phyloP scores from a whole-genome alignment of 1,140 invertebrate genomes.

The Papilio polyxenes region DNA sequence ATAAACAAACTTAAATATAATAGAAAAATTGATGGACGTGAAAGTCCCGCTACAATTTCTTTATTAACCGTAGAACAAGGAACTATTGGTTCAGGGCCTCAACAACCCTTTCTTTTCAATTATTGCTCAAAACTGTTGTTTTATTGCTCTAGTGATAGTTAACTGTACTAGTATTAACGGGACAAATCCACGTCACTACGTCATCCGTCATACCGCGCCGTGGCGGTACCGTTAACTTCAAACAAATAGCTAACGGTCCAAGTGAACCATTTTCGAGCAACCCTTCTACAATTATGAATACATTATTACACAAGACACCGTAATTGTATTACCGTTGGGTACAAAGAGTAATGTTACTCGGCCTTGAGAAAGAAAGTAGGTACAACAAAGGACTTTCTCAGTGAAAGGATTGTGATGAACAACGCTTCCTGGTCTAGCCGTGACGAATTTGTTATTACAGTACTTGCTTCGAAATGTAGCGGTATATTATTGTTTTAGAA shows the following conservation, averaged over 20 bases:
- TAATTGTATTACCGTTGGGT: constrained; percentile 63
- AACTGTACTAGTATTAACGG: constrained; percentile 55
- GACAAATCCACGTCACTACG: constrained; percentile 52
- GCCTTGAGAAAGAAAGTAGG: constrained; percentile 64
- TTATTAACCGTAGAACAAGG: background rate
- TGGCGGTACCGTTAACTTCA: constrained; percentile 64
- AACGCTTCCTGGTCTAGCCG: constrained; percentile 61
- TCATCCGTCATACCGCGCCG: constrained; percentile 49
- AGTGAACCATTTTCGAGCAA: constrained; percentile 71
- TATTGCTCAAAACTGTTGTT: constrained; percentile 63
- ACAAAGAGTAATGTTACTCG: constrained; percentile 70
- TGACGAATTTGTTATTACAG: constrained; percentile 58
- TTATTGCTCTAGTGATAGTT: constrained; percentile 47
- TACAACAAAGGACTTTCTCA: constrained; percentile 73
- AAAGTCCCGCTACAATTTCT: constrained; percentile 18
- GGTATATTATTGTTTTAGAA: constrained; percentile 27
- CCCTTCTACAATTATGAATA: constrained; percentile 66
- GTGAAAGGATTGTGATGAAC: constrained; percentile 60
- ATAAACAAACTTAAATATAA: background rate
- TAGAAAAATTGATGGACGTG: background rate
- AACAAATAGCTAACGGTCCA: constrained; percentile 60
- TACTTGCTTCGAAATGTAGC: constrained; percentile 44
- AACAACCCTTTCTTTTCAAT: constrained; percentile 45
- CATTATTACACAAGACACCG: constrained; percentile 76
- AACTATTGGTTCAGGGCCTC: background rate